These are phyloP conservation scores for Phalacrocorax pelagicus DNA, from an alignment of 2,113 vertebrate genomes.

Conservation along the genomic window DNA sequence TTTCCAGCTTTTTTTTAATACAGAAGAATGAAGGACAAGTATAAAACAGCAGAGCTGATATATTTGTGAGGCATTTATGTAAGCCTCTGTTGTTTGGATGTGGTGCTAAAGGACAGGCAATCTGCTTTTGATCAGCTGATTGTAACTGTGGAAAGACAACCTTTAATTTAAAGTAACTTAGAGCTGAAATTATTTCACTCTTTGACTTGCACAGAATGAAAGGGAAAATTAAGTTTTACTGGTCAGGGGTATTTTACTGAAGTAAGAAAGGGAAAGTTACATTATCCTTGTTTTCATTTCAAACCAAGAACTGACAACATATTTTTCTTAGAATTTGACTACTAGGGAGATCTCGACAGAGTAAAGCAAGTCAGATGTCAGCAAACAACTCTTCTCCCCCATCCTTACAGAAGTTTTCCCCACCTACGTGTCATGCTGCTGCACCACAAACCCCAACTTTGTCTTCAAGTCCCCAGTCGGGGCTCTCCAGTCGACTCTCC, in stretches of 20 bases:
- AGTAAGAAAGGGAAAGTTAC: constrained; percentile 51
- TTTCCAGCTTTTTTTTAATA: constrained; percentile 26
- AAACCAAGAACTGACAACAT: constrained; percentile 3
- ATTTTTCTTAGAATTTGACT: constrained; percentile 56
- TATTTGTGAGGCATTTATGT: constrained; percentile 48
- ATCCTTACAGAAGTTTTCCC: constrained; percentile 89
- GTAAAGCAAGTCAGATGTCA: constrained; percentile 93
- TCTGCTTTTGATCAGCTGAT: constrained; percentile 66
- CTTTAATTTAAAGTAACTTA: constrained; percentile 50
- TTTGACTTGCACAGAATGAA: constrained; percentile 63
- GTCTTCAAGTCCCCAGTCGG: constrained; percentile 85
- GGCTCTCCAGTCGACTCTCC: constrained; percentile 87
- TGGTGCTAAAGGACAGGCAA: constrained; percentile 60
- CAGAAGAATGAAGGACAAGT: constrained; percentile 54
- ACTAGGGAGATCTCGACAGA: constrained; percentile 42
- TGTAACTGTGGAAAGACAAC: constrained; percentile 37
- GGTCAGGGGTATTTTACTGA: constrained; percentile 47
- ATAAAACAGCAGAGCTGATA: constrained; percentile 24
- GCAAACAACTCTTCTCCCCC: constrained; percentile 90
- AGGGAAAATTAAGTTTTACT: constrained; percentile 55
- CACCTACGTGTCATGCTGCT: constrained; percentile 81
- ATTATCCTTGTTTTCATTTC: not conserved
- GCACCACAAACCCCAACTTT: constrained; percentile 79
- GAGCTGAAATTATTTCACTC: constrained; percentile 52
- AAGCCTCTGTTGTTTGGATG: constrained; percentile 37